Conservation (phyloP, 1,140 invertebrate genomes). For the Dufourea novaeangliae region DNA sequence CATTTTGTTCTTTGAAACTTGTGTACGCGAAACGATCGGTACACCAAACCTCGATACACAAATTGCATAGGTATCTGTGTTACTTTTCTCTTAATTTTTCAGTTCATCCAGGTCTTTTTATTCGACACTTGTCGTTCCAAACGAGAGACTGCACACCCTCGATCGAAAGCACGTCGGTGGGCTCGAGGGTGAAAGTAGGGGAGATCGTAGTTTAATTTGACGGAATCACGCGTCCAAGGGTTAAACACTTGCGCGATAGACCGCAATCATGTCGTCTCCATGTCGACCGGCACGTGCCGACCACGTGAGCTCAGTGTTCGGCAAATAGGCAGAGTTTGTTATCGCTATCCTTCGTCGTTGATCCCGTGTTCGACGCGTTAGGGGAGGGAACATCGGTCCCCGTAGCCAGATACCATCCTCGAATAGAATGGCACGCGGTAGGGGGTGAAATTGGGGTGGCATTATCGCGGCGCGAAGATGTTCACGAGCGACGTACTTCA, state of each 20-base stretch:
- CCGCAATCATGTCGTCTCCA: constrained; percentile 36
- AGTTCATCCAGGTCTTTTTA: too few species aligned
- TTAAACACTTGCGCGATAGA: constrained; percentile 51
- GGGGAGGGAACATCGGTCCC: not conserved
- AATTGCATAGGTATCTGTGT: too few species aligned
- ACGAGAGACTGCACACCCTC: not conserved
- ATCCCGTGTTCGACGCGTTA: not conserved
- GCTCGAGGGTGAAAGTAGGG: not conserved
- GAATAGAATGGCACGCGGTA: constrained; percentile 30
- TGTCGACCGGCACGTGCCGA: constrained; percentile 37
- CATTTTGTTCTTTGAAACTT: too few species aligned
- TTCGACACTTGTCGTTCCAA: too few species aligned
- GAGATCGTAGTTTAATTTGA: constrained; percentile 46
- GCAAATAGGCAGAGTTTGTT: constrained; percentile 44
- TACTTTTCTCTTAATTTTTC: too few species aligned
- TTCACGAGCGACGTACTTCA: constrained; percentile 23
- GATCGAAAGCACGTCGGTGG: not conserved
- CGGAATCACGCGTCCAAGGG: constrained; percentile 42
- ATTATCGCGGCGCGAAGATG: constrained; percentile 37
- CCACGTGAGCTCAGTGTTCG: constrained; percentile 33
- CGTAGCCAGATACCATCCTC: constrained; percentile 14
- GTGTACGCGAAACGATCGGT: too few species aligned
- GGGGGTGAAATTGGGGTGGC: constrained; percentile 23
- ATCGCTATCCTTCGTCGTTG: constrained; percentile 39
- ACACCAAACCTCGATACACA: too few species aligned